phyloP scores from a whole-genome alignment of 2,113 vertebrate genomes.

The Antechinus flavipes region DNA sequence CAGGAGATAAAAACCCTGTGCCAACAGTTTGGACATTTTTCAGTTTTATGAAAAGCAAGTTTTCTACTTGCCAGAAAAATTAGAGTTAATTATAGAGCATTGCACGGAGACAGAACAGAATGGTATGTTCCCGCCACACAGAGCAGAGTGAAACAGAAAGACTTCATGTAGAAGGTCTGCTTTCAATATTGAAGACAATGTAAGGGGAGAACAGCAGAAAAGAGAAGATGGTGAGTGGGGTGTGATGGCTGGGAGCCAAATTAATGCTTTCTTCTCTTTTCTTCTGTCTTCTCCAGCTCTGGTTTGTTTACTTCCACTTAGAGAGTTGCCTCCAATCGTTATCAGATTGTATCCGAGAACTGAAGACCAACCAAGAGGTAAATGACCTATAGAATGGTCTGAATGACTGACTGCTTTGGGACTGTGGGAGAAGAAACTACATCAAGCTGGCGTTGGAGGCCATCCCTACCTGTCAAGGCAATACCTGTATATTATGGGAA shows the following conservation, averaged over 20 bases:
- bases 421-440: not conserved
- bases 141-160: not conserved
- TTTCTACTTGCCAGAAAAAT: not conserved
- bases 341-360: conserved; percentile 75
- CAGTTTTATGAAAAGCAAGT: not conserved
- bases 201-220: not conserved
- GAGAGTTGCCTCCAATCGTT: conserved; percentile 80
- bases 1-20: not conserved
- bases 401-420: not conserved
- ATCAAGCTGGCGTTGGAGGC: not conserved
- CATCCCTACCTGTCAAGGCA: not conserved
- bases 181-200: not conserved
- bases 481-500: not conserved
- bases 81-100: fast-evolving
- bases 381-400: not conserved
- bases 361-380: conserved; percentile 80
- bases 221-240: not conserved
- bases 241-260: not conserved
- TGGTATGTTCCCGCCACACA: not conserved
- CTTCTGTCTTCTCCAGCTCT: conserved; percentile 77
- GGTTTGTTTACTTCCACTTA: conserved; percentile 82
- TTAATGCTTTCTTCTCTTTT: not conserved
- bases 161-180: not conserved
- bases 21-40: not conserved
- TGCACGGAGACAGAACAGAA: not conserved